Conservation (phyloP, 2,113 vertebrate genomes). For the Nymphicus hollandicus region DNA sequence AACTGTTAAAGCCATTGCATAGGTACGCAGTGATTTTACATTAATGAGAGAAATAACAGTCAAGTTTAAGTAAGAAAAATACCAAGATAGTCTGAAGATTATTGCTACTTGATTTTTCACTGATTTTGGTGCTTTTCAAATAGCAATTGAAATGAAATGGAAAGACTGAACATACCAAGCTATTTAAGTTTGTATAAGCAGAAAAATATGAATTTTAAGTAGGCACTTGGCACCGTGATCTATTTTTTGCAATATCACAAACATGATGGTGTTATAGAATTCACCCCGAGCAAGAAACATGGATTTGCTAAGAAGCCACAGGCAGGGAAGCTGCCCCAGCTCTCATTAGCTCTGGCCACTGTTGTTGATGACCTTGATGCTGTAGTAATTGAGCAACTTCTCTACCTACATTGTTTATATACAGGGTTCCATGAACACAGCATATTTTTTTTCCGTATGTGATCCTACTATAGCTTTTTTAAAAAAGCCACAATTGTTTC, state of each 20-base stretch:
- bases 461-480: background rate
- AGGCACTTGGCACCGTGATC: background rate
- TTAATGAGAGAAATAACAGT: background rate
- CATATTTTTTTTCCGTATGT: background rate
- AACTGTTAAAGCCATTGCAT: slow-evolving; percentile 52
- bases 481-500: background rate
- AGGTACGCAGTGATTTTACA: slow-evolving; percentile 30
- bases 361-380: background rate
- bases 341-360: background rate
- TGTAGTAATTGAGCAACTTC: background rate
- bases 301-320: background rate
- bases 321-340: background rate
- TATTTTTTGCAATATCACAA: background rate
- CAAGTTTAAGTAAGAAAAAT: background rate
- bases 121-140: background rate
- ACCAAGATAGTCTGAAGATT: background rate
- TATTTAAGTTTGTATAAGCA: background rate
- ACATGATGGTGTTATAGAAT: background rate
- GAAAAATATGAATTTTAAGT: background rate
- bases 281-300: background rate
- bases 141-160: background rate
- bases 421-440: background rate
- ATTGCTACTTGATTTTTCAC: background rate
- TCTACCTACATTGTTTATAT: background rate
- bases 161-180: background rate